Evolutionary conservation across 2,113 vertebrate genomes (phyloP), one percentile per base, ranked within the genome.

Genomic region (Rana temporaria): DNA sequence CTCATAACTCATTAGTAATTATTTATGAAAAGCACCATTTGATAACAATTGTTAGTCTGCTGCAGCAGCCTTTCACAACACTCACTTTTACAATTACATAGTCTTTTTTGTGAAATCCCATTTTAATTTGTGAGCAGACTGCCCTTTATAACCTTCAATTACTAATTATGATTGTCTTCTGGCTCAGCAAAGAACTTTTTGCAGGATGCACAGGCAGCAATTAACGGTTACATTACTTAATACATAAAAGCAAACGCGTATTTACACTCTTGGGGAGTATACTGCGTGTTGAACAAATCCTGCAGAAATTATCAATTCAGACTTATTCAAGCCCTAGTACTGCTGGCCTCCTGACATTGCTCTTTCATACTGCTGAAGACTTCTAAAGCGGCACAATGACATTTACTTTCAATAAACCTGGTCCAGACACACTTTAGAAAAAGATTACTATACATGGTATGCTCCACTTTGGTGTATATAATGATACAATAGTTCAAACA

Each of bases 91-190:
- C n/a, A 68, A 82, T 53, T 73, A 82, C 63, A 66, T 75, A 67
- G 19, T 63, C 66, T 66, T 52, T 68, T 70, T 83, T 76, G 62
- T 26, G 55, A 67, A 60, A 76, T 68, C 81, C 72, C 63, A 76
- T 68, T 76, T 76, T 76, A 83, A 83, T 83, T 83, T 83, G 81
- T 68, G 22, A 48, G 48, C 63, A 76, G 17, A 5, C 48, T 83
- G 81, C 52, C 71, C 81, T 83, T 83, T 60, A 64, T 83, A 76
- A 83, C 81, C 81, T 83, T 82, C 67, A 83, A 66, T 83, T 76
- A 75, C 81, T 83, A 83, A 83, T 83, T 83, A 75, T 76, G 72
- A 83, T 83, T 76, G 81, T 83, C 60, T 83, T 76, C 63, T 26
- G 64, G 53, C 62, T 59, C 34, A 9, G 71, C 19, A 68, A 26